Percentiles rank a stretch among this genome's conserved stretches.
Conservation (phyloP, 2,113 vertebrate species). For the Phycodurus eques region DNA sequence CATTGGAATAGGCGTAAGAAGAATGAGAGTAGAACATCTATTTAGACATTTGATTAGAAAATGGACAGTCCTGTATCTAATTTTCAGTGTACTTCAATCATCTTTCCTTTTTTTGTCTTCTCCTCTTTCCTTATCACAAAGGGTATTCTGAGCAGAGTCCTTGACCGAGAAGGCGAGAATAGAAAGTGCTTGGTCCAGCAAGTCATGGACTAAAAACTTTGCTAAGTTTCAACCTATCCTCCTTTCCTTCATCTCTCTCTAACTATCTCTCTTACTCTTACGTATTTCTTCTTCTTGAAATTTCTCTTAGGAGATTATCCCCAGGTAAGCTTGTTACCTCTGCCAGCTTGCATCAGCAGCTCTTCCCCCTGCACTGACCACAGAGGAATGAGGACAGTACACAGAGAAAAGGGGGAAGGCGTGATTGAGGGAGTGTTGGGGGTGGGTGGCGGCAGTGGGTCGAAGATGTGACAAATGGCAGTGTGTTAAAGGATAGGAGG, state of each 20-base stretch:
- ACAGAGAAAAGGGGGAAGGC: conserved; percentile 23
- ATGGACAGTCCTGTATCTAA: not conserved
- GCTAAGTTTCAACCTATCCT: conserved; percentile 60
- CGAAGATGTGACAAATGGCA: conserved; percentile 9
- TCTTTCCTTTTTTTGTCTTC: conserved; percentile 7
- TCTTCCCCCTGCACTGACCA: conserved; percentile 71
- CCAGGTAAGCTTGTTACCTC: conserved; percentile 82
- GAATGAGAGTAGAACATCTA: too few relatives aligned
- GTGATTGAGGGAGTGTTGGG: conserved; percentile 20
- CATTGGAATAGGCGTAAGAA: too few relatives aligned
- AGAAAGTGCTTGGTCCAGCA: conserved; percentile 71
- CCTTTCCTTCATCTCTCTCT: conserved; percentile 20
- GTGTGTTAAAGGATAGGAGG: conserved; percentile 6
- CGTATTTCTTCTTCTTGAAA: conserved; percentile 71
- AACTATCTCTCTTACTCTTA: conserved; percentile 6
- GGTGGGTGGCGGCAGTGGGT: conserved; percentile 8
- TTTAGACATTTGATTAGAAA: not conserved
- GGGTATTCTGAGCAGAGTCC: conserved; percentile 53
- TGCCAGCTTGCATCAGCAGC: conserved; percentile 76
- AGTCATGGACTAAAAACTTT: conserved; percentile 69
- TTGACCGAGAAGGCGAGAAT: conserved; percentile 63
- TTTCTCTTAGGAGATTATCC: conserved; percentile 81
- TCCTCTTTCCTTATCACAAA: conserved; percentile 11
- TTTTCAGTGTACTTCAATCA: not conserved
- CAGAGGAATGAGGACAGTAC: conserved; percentile 46